Conservation (phyloP, 1,140 invertebrate genomes). For the Temnothorax nylanderi region DNA sequence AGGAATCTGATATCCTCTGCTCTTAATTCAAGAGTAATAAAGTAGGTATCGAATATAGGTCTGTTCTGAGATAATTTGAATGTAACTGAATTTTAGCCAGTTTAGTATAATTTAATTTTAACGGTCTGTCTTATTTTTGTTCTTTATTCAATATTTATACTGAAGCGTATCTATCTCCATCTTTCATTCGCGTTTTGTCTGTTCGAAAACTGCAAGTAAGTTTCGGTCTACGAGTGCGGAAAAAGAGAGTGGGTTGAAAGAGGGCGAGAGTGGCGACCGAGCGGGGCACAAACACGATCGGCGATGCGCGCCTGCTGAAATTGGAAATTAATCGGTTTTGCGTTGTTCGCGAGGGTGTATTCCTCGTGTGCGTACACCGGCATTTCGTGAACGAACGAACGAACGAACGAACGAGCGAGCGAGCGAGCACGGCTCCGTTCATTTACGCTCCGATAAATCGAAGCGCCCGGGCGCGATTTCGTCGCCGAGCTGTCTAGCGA, state of each 20-base stretch:
- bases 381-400: constrained; percentile 31
- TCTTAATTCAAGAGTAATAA: background rate
- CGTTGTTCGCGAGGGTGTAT: constrained; percentile 52
- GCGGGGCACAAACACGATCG: constrained; percentile 52
- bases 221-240: constrained; percentile 23
- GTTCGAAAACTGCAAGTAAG: constrained; percentile 35
- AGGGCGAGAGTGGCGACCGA: constrained; percentile 30
- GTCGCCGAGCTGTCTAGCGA: constrained; percentile 33
- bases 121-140: background rate
- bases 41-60: background rate
- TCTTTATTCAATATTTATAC: background rate
- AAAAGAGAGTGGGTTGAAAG: constrained; percentile 35
- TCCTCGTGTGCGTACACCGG: constrained; percentile 13
- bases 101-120: constrained; percentile 1
- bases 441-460: constrained; percentile 51
- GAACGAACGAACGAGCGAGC: constrained; percentile 19
- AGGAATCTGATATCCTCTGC: background rate
- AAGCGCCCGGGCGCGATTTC: constrained; percentile 58
- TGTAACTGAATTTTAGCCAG: background rate
- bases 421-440: constrained; percentile 45
- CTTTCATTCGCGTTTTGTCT: background rate
- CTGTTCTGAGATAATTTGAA: background rate
- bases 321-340: constrained; percentile 65
- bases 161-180: background rate
- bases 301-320: constrained; percentile 51